Evolutionary conservation across 2,888 invertebrate species (phyloP).

Genomic region (Nemoura dubitans): DNA sequence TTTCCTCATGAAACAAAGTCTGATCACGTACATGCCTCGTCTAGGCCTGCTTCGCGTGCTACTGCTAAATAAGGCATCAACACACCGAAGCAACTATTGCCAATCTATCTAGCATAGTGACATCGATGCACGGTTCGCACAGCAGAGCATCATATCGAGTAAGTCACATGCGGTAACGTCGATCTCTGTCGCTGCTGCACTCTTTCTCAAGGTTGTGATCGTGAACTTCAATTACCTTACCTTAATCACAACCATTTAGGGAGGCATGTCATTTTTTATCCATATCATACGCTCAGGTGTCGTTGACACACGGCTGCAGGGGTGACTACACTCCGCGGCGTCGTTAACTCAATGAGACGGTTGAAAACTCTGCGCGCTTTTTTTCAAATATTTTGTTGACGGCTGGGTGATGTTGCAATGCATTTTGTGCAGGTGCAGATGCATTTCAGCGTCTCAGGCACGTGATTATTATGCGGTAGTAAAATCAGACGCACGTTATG

Average conservation of each 20-base stretch:
- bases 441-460: neutral
- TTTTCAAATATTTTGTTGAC: neutral
- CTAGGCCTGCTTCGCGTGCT: neutral
- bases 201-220: neutral
- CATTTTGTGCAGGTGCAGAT: neutral
- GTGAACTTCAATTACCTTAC: conserved; percentile 12
- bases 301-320: neutral
- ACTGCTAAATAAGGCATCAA: conserved; percentile 7
- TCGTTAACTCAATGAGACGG: neutral
- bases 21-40: neutral
- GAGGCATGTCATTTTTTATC: neutral
- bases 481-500: neutral
- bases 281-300: neutral
- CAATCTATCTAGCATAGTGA: neutral
- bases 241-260: conserved; percentile 3
- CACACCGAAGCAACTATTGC: neutral
- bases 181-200: neutral
- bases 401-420: neutral
- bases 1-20: neutral
- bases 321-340: neutral
- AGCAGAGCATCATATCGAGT: neutral
- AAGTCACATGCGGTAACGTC: neutral
- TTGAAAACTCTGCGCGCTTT: too few relatives aligned
- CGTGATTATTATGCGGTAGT: neutral
- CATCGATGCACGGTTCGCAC: neutral